phyloP scores from a whole-genome alignment of 2,797 vertebrate species.

The Myotis vivesi region DNA sequence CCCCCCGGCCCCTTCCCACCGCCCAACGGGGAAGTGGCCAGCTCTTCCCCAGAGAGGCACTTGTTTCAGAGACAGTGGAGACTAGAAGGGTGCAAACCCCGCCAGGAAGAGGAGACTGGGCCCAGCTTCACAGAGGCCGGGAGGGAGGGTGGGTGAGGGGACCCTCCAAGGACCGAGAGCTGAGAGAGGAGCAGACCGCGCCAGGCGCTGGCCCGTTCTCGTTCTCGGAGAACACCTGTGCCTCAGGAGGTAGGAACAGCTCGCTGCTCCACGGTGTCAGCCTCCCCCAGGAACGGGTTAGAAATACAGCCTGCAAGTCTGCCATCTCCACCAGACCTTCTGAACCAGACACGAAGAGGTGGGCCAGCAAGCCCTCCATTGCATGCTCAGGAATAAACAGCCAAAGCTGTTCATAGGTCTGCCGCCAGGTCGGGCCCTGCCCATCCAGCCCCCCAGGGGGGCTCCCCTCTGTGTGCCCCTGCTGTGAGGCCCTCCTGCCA shows the following conservation, averaged over 20 bases:
- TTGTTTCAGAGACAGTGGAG: not conserved
- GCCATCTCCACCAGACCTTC: not conserved
- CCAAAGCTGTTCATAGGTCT: not conserved
- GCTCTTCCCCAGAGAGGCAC: not conserved
- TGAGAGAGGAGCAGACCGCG: not conserved
- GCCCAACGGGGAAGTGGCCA: not conserved
- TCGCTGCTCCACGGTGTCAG: not conserved
- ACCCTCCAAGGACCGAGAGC: not conserved
- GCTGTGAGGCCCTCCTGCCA: not conserved
- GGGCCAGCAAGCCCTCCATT: not conserved
- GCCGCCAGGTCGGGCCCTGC: not conserved
- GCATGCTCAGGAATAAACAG: not conserved
- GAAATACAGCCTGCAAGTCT: not conserved
- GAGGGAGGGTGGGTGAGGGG: not conserved
- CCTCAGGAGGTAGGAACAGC: not conserved
- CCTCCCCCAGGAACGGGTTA: not conserved
- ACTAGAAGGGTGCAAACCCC: not conserved
- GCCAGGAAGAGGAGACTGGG: not conserved
- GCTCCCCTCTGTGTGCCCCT: not conserved
- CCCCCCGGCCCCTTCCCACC: accelerated
- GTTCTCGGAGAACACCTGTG: too few relatives aligned
- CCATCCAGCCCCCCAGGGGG: too few relatives aligned
- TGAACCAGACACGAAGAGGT: not conserved
- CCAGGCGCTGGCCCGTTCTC: accelerated
- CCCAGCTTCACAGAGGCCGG: not conserved